Evolutionary conservation across 2,113 vertebrate genomes (phyloP).

Genomic region (Protobothrops flavoviridis): DNA sequence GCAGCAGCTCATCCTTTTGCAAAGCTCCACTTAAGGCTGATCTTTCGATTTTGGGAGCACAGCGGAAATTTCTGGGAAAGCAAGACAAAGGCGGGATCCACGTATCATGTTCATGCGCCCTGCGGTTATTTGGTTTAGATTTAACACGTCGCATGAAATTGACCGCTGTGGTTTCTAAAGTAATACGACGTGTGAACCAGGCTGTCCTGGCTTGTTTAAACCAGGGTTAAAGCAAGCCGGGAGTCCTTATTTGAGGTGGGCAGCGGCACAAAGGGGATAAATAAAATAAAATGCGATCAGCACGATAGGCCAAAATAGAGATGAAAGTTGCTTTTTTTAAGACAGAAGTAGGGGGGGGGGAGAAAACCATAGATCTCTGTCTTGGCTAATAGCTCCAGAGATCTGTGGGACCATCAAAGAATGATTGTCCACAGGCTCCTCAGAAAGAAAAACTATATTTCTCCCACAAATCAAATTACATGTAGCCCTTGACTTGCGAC

Average conservation of each 20-base stretch:
- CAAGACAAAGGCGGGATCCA: neutral
- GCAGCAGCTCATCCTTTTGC: neutral
- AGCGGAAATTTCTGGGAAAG: neutral
- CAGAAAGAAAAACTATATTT: neutral
- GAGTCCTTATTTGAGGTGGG: neutral
- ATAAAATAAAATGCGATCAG: neutral
- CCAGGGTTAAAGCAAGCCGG: neutral
- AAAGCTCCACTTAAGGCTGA: neutral
- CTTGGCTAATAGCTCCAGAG: neutral
- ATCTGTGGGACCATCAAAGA: neutral
- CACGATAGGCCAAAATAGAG: neutral
- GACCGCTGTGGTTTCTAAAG: neutral
- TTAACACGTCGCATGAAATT: neutral
- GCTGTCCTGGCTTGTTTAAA: neutral
- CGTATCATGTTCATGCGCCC: accelerated
- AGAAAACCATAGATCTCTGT: neutral
- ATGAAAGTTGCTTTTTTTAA: neutral
- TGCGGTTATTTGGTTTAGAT: neutral
- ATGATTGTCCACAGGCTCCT: neutral
- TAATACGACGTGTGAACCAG: neutral
- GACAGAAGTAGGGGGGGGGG: neutral
- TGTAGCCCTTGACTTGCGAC: too few relatives aligned
- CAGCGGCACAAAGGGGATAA: neutral
- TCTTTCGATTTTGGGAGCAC: neutral
- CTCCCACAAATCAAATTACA: neutral